Percentiles rank a stretch among this genome's conserved stretches.
These are phyloP conservation scores for Allacma fusca DNA, from an alignment of 2,888 invertebrate genomes.

Conservation along the genomic window DNA sequence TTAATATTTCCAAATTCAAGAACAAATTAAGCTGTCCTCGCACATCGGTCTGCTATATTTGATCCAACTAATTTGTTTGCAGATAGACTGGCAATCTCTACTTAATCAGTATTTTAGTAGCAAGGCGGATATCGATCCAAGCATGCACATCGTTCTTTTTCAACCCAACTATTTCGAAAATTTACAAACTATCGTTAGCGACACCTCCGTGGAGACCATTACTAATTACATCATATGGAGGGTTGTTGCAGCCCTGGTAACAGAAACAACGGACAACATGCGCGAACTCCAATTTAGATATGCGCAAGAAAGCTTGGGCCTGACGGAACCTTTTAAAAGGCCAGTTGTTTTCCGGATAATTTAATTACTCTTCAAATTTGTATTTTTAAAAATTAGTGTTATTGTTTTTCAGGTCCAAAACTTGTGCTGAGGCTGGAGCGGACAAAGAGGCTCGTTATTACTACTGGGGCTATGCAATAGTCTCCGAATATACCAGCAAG, in stretches of 20 bases:
- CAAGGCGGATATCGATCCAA: no score
- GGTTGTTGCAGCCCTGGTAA: background rate
- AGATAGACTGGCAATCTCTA: background rate
- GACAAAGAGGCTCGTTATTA: background rate
- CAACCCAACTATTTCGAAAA: conserved; percentile 4
- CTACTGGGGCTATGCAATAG: background rate
- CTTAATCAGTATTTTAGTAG: background rate
- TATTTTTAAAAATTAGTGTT: no score
- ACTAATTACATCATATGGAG: conserved; percentile 10
- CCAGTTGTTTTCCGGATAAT: no score
- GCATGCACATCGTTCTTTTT: no score
- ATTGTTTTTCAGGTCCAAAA: background rate
- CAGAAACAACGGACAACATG: conserved; percentile 1
- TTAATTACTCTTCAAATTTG: no score
- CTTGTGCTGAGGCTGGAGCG: background rate
- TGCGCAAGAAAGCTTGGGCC: no score
- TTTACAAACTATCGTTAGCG: background rate
- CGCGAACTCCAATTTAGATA: background rate
- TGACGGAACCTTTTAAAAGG: no score
- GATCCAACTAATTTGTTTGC: no score
- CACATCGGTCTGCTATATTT: no score
- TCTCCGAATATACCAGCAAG: background rate
- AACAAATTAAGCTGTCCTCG: no score
- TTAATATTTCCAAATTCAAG: no score
- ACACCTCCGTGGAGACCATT: background rate